Evolutionary conservation across 2,797 vertebrate genomes (phyloP), one percentile per base, ranked within the genome.

Genomic region (Sebastes minor): DNA sequence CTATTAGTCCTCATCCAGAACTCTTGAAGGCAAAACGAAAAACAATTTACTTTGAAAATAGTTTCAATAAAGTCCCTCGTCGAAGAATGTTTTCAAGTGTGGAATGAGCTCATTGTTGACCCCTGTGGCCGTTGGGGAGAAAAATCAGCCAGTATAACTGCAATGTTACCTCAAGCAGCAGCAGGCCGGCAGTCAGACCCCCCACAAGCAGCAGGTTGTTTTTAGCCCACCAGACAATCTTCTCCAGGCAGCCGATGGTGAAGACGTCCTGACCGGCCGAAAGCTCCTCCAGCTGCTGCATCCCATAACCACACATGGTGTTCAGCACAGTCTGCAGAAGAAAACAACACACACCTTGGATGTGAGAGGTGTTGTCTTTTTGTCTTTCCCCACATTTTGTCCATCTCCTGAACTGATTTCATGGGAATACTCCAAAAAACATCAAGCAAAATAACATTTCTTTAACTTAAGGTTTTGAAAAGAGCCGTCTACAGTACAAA

Each of bases 231-330:
- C 64, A 67, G 2, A 94, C 64, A 18, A 96, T 96, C 66, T 91
- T 94, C n/a, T 96, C 86, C 84, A 97, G 81, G 66, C 97, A 97
- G 59, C 97, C 97, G 0, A 62, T 49, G 2, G 89, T 94, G 88
- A 92, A 93, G 70, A 97, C 76, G 53, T 79, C 52, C 5, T 62
- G 46, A 9, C 8, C 22, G 1, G 92, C 92, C 0, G 5, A 35
- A 20, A 1, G 18, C 7, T 81, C 20, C 4, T 86, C 68, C 65
- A 78, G 61, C 52, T 33, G 85, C 88, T 97, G 97, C 30, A 92
- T 90, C 70, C 92, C 94, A n/a, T 96, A 97, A 25, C 97, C 96
- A 74, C 97, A 97, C 96, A 97, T 97, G 74, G 96, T 96, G 93
- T 97, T 97, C 56, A 96, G 90, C 60, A 97, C 89, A 7, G 91